Conservation (phyloP, 1,140 invertebrate species). For the Venustaconcha ellipsiformis region DNA sequence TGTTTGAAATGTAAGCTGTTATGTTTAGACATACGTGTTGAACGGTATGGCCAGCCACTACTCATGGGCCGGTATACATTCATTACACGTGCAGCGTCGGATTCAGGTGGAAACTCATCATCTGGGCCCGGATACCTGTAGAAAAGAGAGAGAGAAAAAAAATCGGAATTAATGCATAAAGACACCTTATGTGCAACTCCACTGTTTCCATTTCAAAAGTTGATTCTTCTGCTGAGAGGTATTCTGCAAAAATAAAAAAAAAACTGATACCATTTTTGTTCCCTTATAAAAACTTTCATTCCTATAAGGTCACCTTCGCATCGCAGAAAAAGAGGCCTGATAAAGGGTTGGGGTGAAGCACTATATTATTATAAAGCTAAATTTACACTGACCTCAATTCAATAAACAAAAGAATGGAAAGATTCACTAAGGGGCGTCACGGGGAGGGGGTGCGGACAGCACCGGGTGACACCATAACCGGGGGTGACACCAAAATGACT, state of each 20-base stretch:
- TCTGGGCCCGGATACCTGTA: conserved; percentile 31
- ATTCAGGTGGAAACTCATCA: conserved; percentile 3
- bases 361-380: no score
- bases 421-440: no score
- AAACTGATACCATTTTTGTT: background rate
- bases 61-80: conserved; percentile 13
- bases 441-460: no score
- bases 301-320: background rate
- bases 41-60: conserved; percentile 5
- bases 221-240: background rate
- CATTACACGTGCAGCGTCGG: conserved; percentile 18
- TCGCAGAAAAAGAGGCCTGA: background rate
- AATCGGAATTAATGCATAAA: background rate
- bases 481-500: no score
- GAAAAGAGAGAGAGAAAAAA: background rate
- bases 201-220: background rate
- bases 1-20: no score
- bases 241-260: background rate
- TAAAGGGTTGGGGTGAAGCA: no score
- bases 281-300: background rate
- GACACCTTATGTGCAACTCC: background rate
- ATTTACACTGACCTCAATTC: no score
- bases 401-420: no score
- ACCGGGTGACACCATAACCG: no score
- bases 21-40: no score